Conservation (phyloP, 2,888 invertebrate species). For the Anodontia alba region DNA sequence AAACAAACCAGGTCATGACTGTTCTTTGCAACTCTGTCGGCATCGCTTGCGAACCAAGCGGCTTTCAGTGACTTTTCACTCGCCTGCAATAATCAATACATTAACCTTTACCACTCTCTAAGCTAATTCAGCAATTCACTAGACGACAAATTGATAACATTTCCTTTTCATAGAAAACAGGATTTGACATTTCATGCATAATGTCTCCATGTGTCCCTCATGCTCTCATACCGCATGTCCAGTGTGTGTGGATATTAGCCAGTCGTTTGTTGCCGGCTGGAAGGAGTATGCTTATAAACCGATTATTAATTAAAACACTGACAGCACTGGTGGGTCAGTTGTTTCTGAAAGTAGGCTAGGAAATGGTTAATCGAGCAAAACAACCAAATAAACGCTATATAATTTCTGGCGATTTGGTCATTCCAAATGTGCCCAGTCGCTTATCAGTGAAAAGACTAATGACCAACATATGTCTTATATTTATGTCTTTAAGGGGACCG, state of each 20-base stretch:
- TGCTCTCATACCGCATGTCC: neutral
- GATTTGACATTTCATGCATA: no score
- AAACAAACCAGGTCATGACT: neutral
- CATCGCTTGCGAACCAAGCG: conserved; percentile 18
- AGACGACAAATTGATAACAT: neutral
- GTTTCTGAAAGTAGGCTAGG: no score
- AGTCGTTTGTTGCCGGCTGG: neutral
- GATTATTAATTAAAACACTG: neutral
- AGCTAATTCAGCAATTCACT: neutral
- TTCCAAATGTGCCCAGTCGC: no score
- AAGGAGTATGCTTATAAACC: neutral
- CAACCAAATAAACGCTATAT: no score
- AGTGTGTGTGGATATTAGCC: neutral
- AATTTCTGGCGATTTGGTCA: no score
- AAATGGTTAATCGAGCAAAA: no score
- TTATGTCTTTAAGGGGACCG: no score
- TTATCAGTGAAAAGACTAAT: no score
- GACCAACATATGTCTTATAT: no score
- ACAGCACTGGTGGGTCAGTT: no score
- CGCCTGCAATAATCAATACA: conserved; percentile 25
- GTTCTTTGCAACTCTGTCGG: conserved; percentile 1
- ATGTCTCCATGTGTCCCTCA: neutral
- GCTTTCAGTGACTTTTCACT: conserved; percentile 37
- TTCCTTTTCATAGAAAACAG: no score
- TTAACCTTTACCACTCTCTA: no score